Conservation (phyloP, 2,113 vertebrate genomes). For the Epinephelus cyanopodus region DNA sequence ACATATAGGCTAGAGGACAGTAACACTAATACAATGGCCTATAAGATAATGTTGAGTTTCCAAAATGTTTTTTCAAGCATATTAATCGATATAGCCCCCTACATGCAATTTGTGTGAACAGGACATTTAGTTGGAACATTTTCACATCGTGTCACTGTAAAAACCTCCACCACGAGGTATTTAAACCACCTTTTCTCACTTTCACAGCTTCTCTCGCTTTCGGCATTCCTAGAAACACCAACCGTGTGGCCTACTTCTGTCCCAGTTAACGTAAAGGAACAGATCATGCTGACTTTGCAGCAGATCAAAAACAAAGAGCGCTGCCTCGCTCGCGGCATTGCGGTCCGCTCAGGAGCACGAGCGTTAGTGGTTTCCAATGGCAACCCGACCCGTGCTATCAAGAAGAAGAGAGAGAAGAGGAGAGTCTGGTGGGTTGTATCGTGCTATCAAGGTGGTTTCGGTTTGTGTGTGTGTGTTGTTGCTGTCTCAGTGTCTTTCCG, state of each 20-base stretch:
- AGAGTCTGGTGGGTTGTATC: background rate
- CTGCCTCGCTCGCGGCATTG: background rate
- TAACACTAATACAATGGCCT: background rate
- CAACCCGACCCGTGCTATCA: slow-evolving; percentile 48
- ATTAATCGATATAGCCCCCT: background rate
- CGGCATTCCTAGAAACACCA: background rate
- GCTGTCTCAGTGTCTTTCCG: background rate
- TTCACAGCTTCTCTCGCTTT: background rate
- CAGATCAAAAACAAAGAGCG: background rate
- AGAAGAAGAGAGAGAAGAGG: slow-evolving; percentile 29
- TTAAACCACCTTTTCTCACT: background rate
- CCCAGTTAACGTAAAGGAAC: background rate
- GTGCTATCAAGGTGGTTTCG: background rate
- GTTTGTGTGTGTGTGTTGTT: background rate
- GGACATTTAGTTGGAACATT: background rate
- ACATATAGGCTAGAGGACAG: background rate
- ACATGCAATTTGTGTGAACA: background rate
- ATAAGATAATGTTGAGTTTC: no score
- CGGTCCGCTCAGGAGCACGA: background rate
- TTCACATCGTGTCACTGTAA: background rate
- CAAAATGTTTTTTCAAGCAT: background rate
- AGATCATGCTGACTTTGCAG: background rate
- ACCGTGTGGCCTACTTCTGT: accelerated
- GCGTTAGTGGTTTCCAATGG: slow-evolving; percentile 69
- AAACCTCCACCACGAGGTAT: background rate